Evolutionary conservation across 1,140 invertebrate genomes (phyloP), one percentile per base, ranked within the genome.

Genomic region (Prorops nasuta): DNA sequence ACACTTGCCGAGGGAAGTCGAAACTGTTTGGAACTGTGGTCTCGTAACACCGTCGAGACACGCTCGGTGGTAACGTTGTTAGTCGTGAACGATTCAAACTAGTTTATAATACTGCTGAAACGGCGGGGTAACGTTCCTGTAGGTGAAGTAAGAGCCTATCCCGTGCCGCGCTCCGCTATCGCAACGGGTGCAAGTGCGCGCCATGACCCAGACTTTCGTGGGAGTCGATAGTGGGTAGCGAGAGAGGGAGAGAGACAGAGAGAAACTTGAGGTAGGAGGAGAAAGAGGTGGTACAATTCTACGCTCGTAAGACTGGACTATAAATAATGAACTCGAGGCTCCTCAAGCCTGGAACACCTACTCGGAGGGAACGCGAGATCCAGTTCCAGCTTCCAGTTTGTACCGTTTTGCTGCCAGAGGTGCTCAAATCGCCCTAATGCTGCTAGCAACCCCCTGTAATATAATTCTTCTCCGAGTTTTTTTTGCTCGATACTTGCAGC

Each of bases 261-360:
- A 28, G 24, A 28, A 28, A 28, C 24, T 6, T 15, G 22, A 39
- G 32, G 24, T 16, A 51, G 35, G 14, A 28, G 43, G 44, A 43
- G 31, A 34, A 46, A 21, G 44, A 32, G 47, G 36, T 44, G 41
- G 49, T 54, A 58, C 47, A 51, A 56, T 63, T 61, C 53, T 37
- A 42, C 44, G 53, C 45, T 49, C 34, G 51, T 60, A 58, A 65
- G 56, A 49, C 37, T 47, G 22, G 53, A 64, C 56, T 49, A 71
- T 70, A 69, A 71, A 69, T 72, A 72, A 72, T 69, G 62, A 67
- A 64, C 38, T 54, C 42, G 40, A 43, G 47, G 41, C 48, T 54
- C 50, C 51, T 36, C 34, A 49, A 54, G 54, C 41, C 46, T 35
- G 21, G 31, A 52, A 49, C 34, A 51, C 35, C 44, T 35, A 37